Base-by-base conservation (phyloP, 2,113 vertebrate genomes). In the Gadus chalcogrammus region DNA sequence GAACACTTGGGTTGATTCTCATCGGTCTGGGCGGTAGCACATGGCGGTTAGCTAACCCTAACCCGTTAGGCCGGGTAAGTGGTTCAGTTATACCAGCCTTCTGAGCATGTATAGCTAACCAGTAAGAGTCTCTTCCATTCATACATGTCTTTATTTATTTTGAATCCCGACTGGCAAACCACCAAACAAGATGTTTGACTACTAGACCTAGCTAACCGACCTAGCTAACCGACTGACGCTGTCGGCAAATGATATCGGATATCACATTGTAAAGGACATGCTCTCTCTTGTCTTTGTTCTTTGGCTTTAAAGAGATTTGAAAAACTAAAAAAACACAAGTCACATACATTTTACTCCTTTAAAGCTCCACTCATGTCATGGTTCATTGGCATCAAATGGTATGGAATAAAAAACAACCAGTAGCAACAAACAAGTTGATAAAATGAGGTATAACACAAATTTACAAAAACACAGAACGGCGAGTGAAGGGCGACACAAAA, bases 371-470 rank as follows among this genome's bases (percentile, higher is more conserved):
- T 61, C 62, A 70, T 79, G 79, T 81, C 67, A 77, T 70, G 59
- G 16, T 70, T 77, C 60, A 80, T 77, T 84, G 75, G 68, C 65
- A 82, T 83, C 74, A 77, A 78, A 76, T 2, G 27, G 64, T 78
- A 80, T 78, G 84, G 56, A 85, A 20, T 20, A 20, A 79, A 61
- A 65, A 69, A 74, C 64, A 65, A 77, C 64, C 67, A 55, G 31
- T 81, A 89, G 61, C 90, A 87, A 88, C 82, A 72, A 64, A 78
- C 53, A 79, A 87, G 81, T 85, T 91, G 92, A 92, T 93, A 86
- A 92, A 84, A 91, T 98, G 96, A 98, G 97, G 97, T 99, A 98
- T 96, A 93, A 93, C 93, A 94, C 90, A 92, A 87, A 92, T 90
- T 90, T 88, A 89, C 81, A 94, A 84, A 84, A 91, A 90, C 90